Evolutionary conservation across 2,888 invertebrate genomes (phyloP).

Genomic region (Drosophila pseudotakahashii): DNA sequence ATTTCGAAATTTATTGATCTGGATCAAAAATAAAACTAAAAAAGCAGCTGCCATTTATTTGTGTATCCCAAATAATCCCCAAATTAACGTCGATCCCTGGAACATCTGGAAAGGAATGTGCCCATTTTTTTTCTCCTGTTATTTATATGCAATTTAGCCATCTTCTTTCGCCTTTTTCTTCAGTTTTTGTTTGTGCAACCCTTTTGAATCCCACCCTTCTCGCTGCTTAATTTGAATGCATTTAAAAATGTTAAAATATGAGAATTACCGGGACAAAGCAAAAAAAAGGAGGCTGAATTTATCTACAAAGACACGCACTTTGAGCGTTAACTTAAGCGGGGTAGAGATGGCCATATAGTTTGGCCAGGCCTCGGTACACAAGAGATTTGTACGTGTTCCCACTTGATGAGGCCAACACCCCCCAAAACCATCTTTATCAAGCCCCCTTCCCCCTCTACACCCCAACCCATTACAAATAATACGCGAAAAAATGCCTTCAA

Average conservation of each 20-base stretch:
- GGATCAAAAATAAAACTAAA: not conserved
- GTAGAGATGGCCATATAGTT: slow-evolving; percentile 29
- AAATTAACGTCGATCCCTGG: slow-evolving; percentile 15
- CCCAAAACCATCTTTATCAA: slow-evolving; percentile 17
- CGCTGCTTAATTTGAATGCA: slow-evolving; percentile 70
- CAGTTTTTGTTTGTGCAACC: slow-evolving; percentile 54
- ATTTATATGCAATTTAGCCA: slow-evolving; percentile 27
- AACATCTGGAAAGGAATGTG: slow-evolving; percentile 34
- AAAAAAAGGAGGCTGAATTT: slow-evolving; percentile 47
- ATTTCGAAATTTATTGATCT: no score
- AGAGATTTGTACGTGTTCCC: slow-evolving; percentile 76
- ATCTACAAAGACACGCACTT: slow-evolving; percentile 70
- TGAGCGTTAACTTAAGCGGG: slow-evolving; percentile 52
- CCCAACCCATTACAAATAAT: slow-evolving; percentile 19
- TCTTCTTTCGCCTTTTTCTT: slow-evolving; percentile 18
- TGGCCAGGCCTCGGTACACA: slow-evolving; percentile 48
- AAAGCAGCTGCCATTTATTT: not conserved
- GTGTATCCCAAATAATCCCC: not conserved
- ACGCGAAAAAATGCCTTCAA: slow-evolving; percentile 43
- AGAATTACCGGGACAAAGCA: slow-evolving; percentile 45
- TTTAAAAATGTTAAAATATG: slow-evolving; percentile 77
- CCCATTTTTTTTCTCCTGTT: slow-evolving; percentile 35
- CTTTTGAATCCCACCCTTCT: slow-evolving; percentile 35
- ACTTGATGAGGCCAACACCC: slow-evolving; percentile 63
- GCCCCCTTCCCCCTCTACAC: no score